A percentile compares a stretch with the other conserved stretches of the same genome.
phyloP scores from a whole-genome alignment of 2,888 invertebrate species.

The Acanthosepion esculentum region DNA sequence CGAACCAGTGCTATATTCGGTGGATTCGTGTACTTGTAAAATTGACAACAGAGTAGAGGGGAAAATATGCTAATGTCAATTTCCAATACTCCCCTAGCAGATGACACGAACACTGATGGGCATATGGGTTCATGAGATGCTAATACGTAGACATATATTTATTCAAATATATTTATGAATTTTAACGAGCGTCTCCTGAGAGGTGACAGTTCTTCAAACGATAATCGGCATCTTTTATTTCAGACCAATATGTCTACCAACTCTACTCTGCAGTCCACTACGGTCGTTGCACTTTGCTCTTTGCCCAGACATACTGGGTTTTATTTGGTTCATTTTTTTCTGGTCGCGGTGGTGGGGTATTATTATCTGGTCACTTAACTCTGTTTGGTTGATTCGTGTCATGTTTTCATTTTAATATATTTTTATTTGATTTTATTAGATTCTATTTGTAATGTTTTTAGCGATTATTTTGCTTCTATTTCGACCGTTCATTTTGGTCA shows the following conservation, averaged over 20 bases:
- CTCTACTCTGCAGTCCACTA: background rate
- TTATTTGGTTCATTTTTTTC: background rate
- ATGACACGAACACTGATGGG: background rate
- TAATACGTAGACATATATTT: background rate
- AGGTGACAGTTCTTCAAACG: background rate
- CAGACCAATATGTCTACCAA: background rate
- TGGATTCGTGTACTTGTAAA: too few species aligned
- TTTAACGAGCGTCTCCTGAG: background rate
- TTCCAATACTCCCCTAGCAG: background rate
- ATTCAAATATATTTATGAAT: conserved; percentile 23
- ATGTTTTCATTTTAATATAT: too few species aligned
- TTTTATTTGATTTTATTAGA: too few species aligned
- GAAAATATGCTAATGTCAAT: too few species aligned
- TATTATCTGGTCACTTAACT: too few species aligned
- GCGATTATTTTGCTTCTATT: too few species aligned
- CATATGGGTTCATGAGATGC: background rate
- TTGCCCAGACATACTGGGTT: background rate
- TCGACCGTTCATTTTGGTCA: too few species aligned
- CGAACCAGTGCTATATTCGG: too few species aligned
- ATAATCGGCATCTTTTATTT: background rate
- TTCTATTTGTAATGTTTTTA: too few species aligned
- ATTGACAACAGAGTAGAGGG: too few species aligned
- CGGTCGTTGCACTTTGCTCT: background rate
- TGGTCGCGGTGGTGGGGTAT: too few species aligned
- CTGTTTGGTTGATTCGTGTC: too few species aligned